Base-by-base conservation (phyloP, 2,888 invertebrate species). In the Allacma fusca region DNA sequence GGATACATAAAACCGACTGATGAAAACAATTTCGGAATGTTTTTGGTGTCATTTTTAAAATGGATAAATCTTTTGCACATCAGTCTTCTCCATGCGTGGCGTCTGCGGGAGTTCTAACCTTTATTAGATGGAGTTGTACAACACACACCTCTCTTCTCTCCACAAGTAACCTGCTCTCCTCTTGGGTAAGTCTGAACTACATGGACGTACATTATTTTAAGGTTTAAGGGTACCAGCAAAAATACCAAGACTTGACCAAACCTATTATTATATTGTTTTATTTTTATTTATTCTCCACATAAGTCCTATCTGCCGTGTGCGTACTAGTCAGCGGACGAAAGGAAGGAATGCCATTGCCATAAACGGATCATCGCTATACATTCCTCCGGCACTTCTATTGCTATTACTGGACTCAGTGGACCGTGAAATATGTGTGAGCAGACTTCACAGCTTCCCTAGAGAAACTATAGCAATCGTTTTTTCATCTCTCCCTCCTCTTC, bases 181-280 rank as follows among this genome's bases (percentile, higher is more conserved):
- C 62, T 26, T 24, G 50, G 16, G n/a, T 5, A 50, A 9, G 9
- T 9, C 34, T 2, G 7, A 50, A 9, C 2, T 50, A 50, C 50
- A 50, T 1, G 50, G 16, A 50, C 16, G 50, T 12, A 50, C n/a
- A 50, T 62, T 19, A n/a, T 34, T n/a, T n/a, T 12, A 29, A 7
- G 40, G 68, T 34, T n/a, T 24, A 29, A 71, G 21, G 57, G 50
- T 13, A 0, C 23, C 19, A 50, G 65, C 65, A 50, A 74, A 74
- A 74, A 74, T 74, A 64, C 65, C 69, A 69, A 69, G 23, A 64
- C 62, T 62, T 24, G 65, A 62, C 62, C 29, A 62, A 74, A 74
- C 65, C 64, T 65, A 65, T 44, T 26, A 74, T 65, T 65, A n/a
- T n/a, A 74, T 65, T 74, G 67, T 74, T 74, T 74, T 74, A 74